Evolutionary conservation across 1,140 invertebrate species (phyloP).

Genomic region (Temnothorax curvispinosus): DNA sequence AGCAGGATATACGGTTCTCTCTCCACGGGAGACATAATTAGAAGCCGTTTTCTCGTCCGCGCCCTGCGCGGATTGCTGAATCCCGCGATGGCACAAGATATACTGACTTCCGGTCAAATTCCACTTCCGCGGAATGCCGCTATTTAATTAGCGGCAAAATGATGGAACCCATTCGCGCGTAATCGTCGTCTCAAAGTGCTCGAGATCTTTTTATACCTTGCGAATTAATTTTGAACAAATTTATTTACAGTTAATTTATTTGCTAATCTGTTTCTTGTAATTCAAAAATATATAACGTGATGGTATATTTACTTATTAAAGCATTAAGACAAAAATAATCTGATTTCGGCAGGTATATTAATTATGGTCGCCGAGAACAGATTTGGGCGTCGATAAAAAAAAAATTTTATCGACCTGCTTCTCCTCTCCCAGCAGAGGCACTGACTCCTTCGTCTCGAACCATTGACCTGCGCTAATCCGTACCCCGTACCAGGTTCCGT

Average conservation of each 20-base stretch:
- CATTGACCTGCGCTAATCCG: background rate
- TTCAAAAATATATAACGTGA: no score
- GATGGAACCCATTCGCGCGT: background rate
- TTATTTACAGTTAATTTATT: background rate
- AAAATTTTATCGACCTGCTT: background rate
- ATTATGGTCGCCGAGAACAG: background rate
- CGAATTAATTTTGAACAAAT: background rate
- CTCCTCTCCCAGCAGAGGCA: background rate
- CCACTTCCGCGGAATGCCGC: background rate
- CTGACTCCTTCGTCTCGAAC: background rate
- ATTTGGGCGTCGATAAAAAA: background rate
- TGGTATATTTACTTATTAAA: no score
- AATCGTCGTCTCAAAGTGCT: background rate
- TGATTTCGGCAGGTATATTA: background rate
- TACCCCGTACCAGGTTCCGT: background rate
- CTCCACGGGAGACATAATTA: slow-evolving; percentile 68
- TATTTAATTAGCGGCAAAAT: slow-evolving; percentile 17
- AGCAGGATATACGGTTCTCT: slow-evolving; percentile 63
- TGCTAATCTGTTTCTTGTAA: no score
- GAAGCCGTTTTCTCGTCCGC: slow-evolving; percentile 44
- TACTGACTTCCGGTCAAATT: background rate
- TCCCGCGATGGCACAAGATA: background rate
- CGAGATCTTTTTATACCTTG: background rate
- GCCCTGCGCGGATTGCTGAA: background rate
- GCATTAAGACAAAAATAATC: background rate